Base-by-base conservation (phyloP, 2,888 invertebrate species). In the Drosophila kuntzei region DNA sequence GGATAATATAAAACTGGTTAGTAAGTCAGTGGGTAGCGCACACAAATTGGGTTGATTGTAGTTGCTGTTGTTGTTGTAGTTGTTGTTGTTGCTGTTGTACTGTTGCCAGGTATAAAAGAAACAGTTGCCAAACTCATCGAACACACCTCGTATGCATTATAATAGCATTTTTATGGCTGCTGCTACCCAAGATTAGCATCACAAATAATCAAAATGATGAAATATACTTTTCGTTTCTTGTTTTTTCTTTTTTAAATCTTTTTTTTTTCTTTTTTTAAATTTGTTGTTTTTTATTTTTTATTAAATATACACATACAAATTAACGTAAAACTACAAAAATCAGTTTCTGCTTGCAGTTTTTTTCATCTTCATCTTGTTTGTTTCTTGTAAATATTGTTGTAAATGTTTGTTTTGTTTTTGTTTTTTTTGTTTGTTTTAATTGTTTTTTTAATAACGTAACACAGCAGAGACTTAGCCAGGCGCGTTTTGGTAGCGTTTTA, bases 391-490 rank as follows among this genome's bases (percentile, higher is more conserved):
- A 47, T 75, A 59, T 54, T 71, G 53, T 57, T 57, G 41, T 36
- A 44, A 55, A 16, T 22, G 43, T 46, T 58, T 49, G 37, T 41
- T 36, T 43, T 47, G 14, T 43, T 37, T 57, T 25, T 36, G 1
- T 58, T 61, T 65, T 54, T 49, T 61, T 74, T 39, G 25, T 65
- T 65, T 41, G 47, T 71, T 63, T 73, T 74, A 55, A 57, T 75
- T 71, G 69, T 83, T 89, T 62, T 62, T 76, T 51, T 65, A 70
- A 80, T 91, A 90, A 90, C 91, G 91, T 92, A 92, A 92, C 92
- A 92, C 91, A 92, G 92, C 92, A 89, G 85, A 87, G 90, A 91
- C 91, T 89, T 89, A 55, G 89, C 81, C 68, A 61, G 51, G 57
- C 66, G 78, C 74, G 71, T 64, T 66, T 62, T 61, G 41, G 7